Base-by-base conservation (phyloP, 1,140 invertebrate species). In the Drosophila repletoides region DNA sequence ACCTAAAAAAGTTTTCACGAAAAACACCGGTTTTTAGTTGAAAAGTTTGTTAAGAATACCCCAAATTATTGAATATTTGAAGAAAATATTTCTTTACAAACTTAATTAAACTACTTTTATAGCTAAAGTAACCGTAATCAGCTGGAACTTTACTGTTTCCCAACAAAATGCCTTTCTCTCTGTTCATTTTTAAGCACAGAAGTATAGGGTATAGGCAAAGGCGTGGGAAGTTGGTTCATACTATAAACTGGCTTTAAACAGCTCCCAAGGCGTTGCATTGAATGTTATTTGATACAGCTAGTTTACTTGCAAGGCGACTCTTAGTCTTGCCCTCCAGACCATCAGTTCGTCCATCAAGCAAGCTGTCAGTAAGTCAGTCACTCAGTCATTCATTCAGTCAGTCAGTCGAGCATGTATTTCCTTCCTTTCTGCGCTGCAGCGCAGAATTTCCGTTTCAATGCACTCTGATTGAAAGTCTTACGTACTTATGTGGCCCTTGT, bases 391-490 rank as follows among this genome's bases (percentile, higher is more conserved):
- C 45, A 61, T 24, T 77, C 65, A 67, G 28, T 49, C 68, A 72
- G 41, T 48, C 66, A 67, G 24, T 75, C 66, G 61, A 79, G 80
- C 79, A 72, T 84, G 61, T 75, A 65, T 67, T 84, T 84, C 79
- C 79, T 84, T 84, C 70, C 80, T 79, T 76, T 86, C 70, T 74
- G 80, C 79, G 74, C 79, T 86, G 79, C 80, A 84, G 79, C 75
- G 74, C 79, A 79, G 79, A 86, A 84, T 84, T 84, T 84, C 75
- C 79, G 71, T 84, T 84, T 70, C 79, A 86, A 75, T 84, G 80
- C 71, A 72, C 51, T 68, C 75, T 84, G 79, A 84, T 84, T 84
- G 79, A 84, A 84, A 84, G 80, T 86, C 80, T 86, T 86, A 83
- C 74, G 79, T 74, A 61, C 76, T 61, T 43, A 56, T 69, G 51